Evolutionary conservation across 2,888 invertebrate species (phyloP).

Genomic region (Coleophora flavipennella): DNA sequence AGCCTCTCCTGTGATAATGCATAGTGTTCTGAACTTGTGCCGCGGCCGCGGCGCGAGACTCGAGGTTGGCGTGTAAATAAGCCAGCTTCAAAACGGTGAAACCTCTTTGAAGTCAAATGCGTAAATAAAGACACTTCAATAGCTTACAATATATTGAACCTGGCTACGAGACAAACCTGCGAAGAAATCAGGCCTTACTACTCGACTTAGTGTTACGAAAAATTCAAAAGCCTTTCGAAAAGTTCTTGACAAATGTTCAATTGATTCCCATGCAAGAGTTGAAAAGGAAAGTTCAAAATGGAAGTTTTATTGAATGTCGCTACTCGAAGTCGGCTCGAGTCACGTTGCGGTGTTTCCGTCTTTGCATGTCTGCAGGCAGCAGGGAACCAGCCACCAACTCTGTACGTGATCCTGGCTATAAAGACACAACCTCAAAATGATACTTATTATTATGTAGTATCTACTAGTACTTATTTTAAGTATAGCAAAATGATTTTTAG

Average conservation of each 20-base stretch:
- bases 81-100: neutral
- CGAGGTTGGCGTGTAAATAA: neutral
- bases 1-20: slow-evolving; percentile 17
- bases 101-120: no score
- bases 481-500: no score
- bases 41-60: neutral
- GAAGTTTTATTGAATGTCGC: slow-evolving; percentile 60
- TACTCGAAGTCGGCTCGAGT: slow-evolving; percentile 43
- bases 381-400: no score
- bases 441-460: no score
- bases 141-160: no score
- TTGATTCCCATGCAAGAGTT: neutral
- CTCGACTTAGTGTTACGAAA: no score
- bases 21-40: slow-evolving; percentile 17
- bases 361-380: no score
- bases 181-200: neutral
- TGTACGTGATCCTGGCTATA: slow-evolving; percentile 3
- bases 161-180: no score
- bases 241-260: no score
- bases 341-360: slow-evolving; percentile 2
- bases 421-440: no score
- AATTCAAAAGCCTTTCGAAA: no score
- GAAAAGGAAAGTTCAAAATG: slow-evolving; percentile 39
- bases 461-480: no score
- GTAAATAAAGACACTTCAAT: neutral